Base-by-base conservation (phyloP, 2,113 vertebrate genomes). In the Tricholaema leucomelas region DNA sequence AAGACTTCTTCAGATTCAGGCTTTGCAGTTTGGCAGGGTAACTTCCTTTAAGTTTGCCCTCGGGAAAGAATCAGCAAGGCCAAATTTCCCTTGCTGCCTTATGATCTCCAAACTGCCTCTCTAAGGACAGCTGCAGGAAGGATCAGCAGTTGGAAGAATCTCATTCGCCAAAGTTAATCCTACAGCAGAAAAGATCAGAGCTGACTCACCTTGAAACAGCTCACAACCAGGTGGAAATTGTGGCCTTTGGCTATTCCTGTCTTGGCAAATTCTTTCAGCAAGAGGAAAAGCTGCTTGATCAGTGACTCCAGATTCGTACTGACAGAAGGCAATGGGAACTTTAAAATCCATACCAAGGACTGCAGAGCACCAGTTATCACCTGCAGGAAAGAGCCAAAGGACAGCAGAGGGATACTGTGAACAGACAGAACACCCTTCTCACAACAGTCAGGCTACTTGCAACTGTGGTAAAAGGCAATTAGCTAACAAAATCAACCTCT, bases 221-320 rank as follows among this genome's bases (percentile, higher is more conserved):
- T 99, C 79, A 99, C 98, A 31, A 99, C 99, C 85, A 99, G 97
- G 60, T 98, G 97, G 92, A 99, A 99, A 97, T 99, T 99, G 94
- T 99, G 98, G 60, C 99, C 99, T 28, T 95, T 98, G 54, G 97
- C 99, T 10, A 98, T 98, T 36, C 99, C 99, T 0, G 98, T 98
- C 94, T 98, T 99, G 48, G 99, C 98, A 88, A 99, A 99, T 88
- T 99, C 98, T 96, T 99, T 99, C 81, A 99, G 97, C 96, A 99
- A 95, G 35, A 99, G 82, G 78, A 99, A 99, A 74, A 99, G 98
- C 81, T 98, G 98, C 91, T 97, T 98, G 13, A 97, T 98, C 63
- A 99, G 96, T 72, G 97, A 90, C 7, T 95, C 96, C 6, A 97
- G 96, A 56, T 97, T 98, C 0, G 88, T 92, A 80, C 96, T 96